These are phyloP conservation scores for Heliopora coerulea DNA, from an alignment of 92 coral and sea anemone species.

Conservation along the genomic window DNA sequence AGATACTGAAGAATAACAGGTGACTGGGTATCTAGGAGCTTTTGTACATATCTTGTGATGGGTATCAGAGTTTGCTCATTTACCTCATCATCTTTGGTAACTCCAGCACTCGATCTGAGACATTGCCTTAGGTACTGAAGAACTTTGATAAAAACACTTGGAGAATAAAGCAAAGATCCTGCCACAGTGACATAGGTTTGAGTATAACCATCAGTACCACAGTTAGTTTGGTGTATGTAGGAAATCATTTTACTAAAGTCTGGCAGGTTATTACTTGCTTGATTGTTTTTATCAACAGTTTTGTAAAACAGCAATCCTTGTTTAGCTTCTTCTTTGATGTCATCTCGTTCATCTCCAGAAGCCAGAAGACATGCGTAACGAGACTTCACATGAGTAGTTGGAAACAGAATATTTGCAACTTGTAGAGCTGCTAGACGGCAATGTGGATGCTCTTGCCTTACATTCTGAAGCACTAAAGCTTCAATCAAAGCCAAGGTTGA, in stretches of 20 bases:
- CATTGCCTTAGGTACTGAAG: conserved; percentile 71
- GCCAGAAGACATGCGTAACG: conserved; percentile 93
- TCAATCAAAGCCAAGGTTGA: conserved; percentile 75
- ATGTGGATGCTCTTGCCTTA: conserved; percentile 78
- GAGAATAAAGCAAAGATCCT: conserved; percentile 17
- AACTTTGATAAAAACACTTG: conserved; percentile 52
- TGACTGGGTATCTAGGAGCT: conserved; percentile 39
- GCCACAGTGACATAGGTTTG: conserved; percentile 35
- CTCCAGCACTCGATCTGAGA: conserved; percentile 80
- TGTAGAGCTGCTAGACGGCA: conserved; percentile 98
- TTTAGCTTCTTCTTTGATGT: conserved; percentile 89
- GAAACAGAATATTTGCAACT: conserved; percentile 89
- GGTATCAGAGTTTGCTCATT: conserved; percentile 71
- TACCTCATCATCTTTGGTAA: conserved; percentile 72
- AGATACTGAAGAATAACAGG: conserved; percentile 72
- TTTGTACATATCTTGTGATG: conserved; percentile 59
- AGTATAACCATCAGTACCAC: conserved; percentile 15
- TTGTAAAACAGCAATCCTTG: conserved; percentile 64
- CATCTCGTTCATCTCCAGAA: conserved; percentile 90
- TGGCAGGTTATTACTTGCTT: conserved; percentile 53
- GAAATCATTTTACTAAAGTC: conserved; percentile 73
- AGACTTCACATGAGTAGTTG: conserved; percentile 75
- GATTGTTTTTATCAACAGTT: conserved; percentile 18
- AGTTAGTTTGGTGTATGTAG: conserved; percentile 59
- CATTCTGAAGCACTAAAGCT: conserved; percentile 80